These are phyloP conservation scores for Microcebus jonahi DNA, from an alignment of 2,113 vertebrate species.

Conservation along the genomic window DNA sequence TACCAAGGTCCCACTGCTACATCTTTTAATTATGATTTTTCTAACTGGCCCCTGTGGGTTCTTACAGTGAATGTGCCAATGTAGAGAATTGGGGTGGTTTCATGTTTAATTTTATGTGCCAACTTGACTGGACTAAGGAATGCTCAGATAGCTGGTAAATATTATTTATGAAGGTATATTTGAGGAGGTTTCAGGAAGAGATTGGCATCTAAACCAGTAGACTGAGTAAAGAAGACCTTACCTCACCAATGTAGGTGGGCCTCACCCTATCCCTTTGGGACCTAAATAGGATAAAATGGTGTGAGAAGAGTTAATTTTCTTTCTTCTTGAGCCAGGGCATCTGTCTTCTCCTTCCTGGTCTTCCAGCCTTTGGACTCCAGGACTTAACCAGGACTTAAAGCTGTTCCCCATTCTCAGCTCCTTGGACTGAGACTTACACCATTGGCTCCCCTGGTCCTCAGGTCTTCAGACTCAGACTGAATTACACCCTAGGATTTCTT, in stretches of 20 bases:
- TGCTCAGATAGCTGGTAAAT: not conserved
- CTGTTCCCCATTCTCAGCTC: not conserved
- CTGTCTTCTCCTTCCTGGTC: not conserved
- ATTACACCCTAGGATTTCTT: not conserved
- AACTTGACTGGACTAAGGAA: not conserved
- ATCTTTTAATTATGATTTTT: not conserved
- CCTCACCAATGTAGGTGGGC: not conserved
- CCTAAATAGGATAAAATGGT: not conserved
- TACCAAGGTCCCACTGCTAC: not conserved
- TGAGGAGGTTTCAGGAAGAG: not conserved
- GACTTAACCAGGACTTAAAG: not conserved
- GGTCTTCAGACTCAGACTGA: not conserved
- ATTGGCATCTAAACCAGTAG: not conserved
- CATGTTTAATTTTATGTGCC: not conserved
- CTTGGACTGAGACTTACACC: fast-evolving
- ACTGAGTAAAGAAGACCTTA: not conserved
- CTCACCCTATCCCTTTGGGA: not conserved
- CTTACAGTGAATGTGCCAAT: not conserved
- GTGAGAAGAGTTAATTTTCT: not conserved
- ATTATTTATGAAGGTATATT: not conserved
- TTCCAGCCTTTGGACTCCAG: not conserved
- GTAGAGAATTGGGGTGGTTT: not conserved
- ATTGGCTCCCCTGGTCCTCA: not conserved
- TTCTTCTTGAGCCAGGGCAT: not conserved
- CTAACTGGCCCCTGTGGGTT: not conserved